Percentiles rank a stretch among this genome's conserved stretches.
Conservation (phyloP, 2,888 invertebrate genomes). For the Athetis lepigone region DNA sequence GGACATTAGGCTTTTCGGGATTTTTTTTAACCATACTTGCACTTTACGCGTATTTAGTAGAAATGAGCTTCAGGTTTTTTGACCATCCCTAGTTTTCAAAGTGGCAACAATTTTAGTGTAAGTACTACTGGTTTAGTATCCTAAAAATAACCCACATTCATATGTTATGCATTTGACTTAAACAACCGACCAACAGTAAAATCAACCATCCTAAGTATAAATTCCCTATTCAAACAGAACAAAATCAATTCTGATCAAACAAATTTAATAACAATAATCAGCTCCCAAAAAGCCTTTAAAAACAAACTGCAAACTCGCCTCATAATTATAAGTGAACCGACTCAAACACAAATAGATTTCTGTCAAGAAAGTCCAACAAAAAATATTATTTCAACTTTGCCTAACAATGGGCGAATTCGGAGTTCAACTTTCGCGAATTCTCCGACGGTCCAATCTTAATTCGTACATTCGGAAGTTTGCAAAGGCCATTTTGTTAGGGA, state of each 20-base stretch:
- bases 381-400: slow-evolving; percentile 45
- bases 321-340: slow-evolving; percentile 45
- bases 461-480: slow-evolving; percentile 59
- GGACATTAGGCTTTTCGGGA: too few relatives aligned
- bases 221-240: slow-evolving; percentile 16
- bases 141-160: too few relatives aligned
- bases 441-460: slow-evolving; percentile 55
- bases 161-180: too few relatives aligned
- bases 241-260: slow-evolving; percentile 9
- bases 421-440: slow-evolving; percentile 47
- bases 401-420: slow-evolving; percentile 52
- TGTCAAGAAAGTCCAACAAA: slow-evolving; percentile 42
- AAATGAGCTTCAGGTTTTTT: too few relatives aligned
- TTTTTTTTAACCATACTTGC: too few relatives aligned
- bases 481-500: slow-evolving; percentile 54
- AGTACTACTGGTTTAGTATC: too few relatives aligned
- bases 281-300: slow-evolving; percentile 14
- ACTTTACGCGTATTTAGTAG: too few relatives aligned
- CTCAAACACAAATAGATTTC: slow-evolving; percentile 34
- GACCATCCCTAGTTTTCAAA: too few relatives aligned
- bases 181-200: slow-evolving; percentile 3
- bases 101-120: too few relatives aligned
- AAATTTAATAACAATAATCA: slow-evolving; percentile 26
- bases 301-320: slow-evolving; percentile 35
- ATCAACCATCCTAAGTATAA: slow-evolving; percentile 11